These are phyloP conservation scores for Encarsia formosa DNA, from an alignment of 2,888 invertebrate species.

Conservation along the genomic window DNA sequence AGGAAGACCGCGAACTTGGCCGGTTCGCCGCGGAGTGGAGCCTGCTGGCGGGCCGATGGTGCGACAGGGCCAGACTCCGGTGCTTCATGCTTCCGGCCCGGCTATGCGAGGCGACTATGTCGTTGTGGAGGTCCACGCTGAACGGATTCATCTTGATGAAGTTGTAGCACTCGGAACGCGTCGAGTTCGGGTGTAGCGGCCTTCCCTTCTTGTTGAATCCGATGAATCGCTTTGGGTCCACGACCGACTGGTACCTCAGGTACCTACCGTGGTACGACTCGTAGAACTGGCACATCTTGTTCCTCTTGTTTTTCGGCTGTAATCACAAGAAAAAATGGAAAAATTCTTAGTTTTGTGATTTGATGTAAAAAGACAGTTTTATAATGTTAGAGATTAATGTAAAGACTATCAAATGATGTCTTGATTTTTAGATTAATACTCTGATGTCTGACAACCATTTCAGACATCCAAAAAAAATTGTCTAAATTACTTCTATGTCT, in stretches of 20 bases:
- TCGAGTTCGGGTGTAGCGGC: conserved; percentile 52
- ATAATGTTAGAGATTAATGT: too few relatives aligned
- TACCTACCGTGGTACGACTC: conserved; percentile 63
- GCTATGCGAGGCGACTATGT: conserved; percentile 54
- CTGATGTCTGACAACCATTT: too few relatives aligned
- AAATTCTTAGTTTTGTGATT: too few relatives aligned
- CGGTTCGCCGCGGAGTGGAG: conserved; percentile 32
- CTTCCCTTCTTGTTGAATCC: conserved; percentile 62
- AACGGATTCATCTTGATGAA: conserved; percentile 63
- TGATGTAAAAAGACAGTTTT: too few relatives aligned
- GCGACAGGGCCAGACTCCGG: conserved; percentile 38
- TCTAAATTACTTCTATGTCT: too few relatives aligned
- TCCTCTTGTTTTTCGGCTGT: conserved; percentile 59
- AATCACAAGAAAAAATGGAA: conserved; percentile 35
- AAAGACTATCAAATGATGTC: too few relatives aligned
- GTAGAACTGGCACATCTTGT: conserved; percentile 62
- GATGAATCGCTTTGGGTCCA: conserved; percentile 59
- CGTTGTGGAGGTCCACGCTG: conserved; percentile 62
- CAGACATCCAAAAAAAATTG: too few relatives aligned
- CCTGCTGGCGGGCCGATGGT: conserved; percentile 42
- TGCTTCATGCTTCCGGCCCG: conserved; percentile 40
- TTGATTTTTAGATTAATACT: too few relatives aligned
- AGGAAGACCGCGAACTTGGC: conserved; percentile 14
- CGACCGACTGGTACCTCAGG: conserved; percentile 62
- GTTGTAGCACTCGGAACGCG: conserved; percentile 59